phyloP scores from a whole-genome alignment of 2,888 invertebrate species.

The Patella ulyssiponensis region DNA sequence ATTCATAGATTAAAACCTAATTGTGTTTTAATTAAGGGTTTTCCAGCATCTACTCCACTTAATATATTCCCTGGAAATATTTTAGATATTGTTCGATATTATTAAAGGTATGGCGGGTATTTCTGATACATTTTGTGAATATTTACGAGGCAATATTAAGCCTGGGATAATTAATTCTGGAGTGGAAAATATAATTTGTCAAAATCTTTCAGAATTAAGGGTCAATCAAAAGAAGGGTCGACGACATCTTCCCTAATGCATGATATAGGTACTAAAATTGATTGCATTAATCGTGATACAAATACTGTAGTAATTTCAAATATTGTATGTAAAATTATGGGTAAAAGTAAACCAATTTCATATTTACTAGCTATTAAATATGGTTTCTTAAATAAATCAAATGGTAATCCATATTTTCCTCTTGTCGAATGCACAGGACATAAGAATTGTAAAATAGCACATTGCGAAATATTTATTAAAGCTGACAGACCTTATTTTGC shows the following conservation, averaged over 20 bases:
- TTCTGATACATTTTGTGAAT: too few relatives aligned
- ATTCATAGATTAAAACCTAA: constrained; percentile 8
- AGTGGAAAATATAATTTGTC: too few relatives aligned
- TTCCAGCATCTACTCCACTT: not conserved
- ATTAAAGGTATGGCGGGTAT: too few relatives aligned
- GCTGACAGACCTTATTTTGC: not conserved
- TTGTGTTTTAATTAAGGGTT: not conserved
- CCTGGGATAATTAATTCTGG: too few relatives aligned
- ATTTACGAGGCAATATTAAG: too few relatives aligned
- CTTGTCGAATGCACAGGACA: not conserved
- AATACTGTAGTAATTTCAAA: not conserved
- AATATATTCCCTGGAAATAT: too few relatives aligned
- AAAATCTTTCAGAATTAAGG: not conserved
- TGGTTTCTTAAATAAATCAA: not conserved
- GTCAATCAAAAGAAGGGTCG: not conserved
- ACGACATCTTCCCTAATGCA: not conserved
- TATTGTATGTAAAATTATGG: not conserved
- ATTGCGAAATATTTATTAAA: not conserved
- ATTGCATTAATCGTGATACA: not conserved
- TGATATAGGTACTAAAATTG: not conserved
- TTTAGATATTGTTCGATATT: too few relatives aligned
- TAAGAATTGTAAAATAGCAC: not conserved
- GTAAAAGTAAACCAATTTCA: not conserved
- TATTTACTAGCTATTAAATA: not conserved
- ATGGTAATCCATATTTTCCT: not conserved